phyloP scores from a whole-genome alignment of 2,888 invertebrate genomes.

The Mythimna vitellina region DNA sequence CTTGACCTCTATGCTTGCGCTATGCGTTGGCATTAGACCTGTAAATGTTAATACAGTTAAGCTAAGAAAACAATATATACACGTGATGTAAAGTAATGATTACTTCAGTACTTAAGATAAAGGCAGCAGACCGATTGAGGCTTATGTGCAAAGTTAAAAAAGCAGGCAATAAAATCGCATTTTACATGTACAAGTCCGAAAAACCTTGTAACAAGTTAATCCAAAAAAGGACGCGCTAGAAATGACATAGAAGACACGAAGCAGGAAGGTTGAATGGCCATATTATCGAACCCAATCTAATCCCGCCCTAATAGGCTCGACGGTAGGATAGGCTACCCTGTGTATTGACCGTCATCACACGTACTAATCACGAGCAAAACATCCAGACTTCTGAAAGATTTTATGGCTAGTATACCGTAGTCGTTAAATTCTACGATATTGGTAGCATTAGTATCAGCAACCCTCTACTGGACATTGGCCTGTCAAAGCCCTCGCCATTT shows the following conservation, averaged over 20 bases:
- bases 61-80: slow-evolving; percentile 17
- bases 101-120: not conserved
- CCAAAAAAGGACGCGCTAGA: not conserved
- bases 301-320: slow-evolving; percentile 24
- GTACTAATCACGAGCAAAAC: slow-evolving; percentile 36
- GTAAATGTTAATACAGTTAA: slow-evolving; percentile 53
- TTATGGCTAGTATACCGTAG: slow-evolving; percentile 14
- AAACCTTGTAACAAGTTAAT: not conserved
- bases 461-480: not conserved
- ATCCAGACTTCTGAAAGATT: slow-evolving; percentile 21
- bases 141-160: too few relatives aligned
- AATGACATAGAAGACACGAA: slow-evolving; percentile 11
- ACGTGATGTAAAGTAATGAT: not conserved
- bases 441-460: slow-evolving; percentile 8
- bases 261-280: slow-evolving; percentile 27
- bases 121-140: not conserved
- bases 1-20: slow-evolving; percentile 80
- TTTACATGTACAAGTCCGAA: not conserved
- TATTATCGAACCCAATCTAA: slow-evolving; percentile 43
- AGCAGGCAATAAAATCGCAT: too few relatives aligned
- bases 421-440: slow-evolving; percentile 28
- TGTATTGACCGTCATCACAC: slow-evolving; percentile 35
- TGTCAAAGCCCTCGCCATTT: not conserved
- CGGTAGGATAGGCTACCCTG: slow-evolving; percentile 12
- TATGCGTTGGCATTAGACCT: slow-evolving; percentile 86